Percentiles rank a stretch among this genome's conserved stretches.
Evolutionary conservation across 2,113 vertebrate species (phyloP).

Genomic region (Raphicerus campestris): DNA sequence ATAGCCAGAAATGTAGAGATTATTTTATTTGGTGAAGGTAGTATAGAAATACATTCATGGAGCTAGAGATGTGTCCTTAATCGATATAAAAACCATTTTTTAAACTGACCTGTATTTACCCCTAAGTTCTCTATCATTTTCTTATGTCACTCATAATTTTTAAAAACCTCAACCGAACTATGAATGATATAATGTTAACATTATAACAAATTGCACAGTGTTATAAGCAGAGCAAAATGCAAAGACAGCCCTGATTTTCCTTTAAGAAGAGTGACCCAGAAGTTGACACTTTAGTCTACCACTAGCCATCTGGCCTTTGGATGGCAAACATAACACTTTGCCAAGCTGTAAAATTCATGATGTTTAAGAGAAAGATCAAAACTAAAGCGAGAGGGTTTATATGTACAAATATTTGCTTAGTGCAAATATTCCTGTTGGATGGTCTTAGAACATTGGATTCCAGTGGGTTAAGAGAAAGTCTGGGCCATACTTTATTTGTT

Average conservation of each 20-base stretch:
- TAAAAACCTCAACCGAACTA: neutral
- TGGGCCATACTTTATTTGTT: slow-evolving; percentile 58
- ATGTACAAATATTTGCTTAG: slow-evolving; percentile 62
- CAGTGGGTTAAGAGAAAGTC: slow-evolving; percentile 45
- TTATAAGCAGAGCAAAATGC: neutral
- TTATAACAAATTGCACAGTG: neutral
- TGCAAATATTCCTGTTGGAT: slow-evolving; percentile 72
- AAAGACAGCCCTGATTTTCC: neutral
- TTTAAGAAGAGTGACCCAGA: slow-evolving; percentile 31
- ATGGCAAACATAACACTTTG: slow-evolving; percentile 56
- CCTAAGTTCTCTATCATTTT: neutral
- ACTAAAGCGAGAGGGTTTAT: slow-evolving; percentile 58
- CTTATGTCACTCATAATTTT: slow-evolving; percentile 17
- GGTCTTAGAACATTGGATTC: slow-evolving; percentile 41
- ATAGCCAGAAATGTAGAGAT: neutral
- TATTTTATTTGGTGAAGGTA: neutral
- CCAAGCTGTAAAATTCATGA: slow-evolving; percentile 72
- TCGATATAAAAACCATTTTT: neutral
- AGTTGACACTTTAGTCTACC: slow-evolving; percentile 36
- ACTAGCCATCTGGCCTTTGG: slow-evolving; percentile 65
- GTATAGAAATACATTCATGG: neutral
- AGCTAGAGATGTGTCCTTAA: neutral
- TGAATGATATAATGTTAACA: neutral
- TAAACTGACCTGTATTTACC: neutral
- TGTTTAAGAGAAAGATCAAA: slow-evolving; percentile 73